Conservation (phyloP, 2,888 invertebrate genomes). For the Sphecodes monilicornis region DNA sequence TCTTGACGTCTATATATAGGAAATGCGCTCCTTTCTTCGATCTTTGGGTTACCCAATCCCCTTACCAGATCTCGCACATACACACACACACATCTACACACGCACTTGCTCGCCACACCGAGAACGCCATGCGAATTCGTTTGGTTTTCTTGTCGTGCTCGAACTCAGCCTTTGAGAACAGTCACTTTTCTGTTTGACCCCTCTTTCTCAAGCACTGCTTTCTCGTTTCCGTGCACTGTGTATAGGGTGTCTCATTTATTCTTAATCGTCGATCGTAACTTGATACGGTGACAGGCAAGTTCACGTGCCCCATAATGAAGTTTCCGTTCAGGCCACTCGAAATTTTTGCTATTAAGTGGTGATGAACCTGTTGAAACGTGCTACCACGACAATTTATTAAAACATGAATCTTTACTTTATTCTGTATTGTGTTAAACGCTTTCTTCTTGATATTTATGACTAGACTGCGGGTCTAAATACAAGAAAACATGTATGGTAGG, state of each 20-base stretch:
- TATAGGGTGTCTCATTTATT: constrained; percentile 5
- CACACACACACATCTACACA: neutral
- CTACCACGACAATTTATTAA: no score
- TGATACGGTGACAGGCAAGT: neutral
- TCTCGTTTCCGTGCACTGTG: constrained; percentile 19
- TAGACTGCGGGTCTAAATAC: no score
- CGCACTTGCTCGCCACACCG: constrained; percentile 3
- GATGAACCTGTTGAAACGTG: no score
- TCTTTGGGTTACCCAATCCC: constrained; percentile 57
- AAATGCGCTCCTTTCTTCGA: constrained; percentile 38
- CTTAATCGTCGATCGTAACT: neutral
- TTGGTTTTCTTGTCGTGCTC: neutral
- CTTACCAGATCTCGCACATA: constrained; percentile 14
- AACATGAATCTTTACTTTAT: no score
- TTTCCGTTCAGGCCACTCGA: no score
- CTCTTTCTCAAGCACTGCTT: constrained; percentile 41
- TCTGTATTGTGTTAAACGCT: no score
- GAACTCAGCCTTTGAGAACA: constrained; percentile 24
- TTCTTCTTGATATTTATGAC: no score
- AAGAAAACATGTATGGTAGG: no score
- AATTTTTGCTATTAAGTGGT: no score
- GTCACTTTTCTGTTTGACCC: constrained; percentile 28
- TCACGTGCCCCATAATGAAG: no score
- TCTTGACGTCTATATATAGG: constrained; percentile 19
- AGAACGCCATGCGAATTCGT: neutral